Conservation (phyloP, 2,888 invertebrate genomes). For the Caenorhabditis auriculariae region DNA sequence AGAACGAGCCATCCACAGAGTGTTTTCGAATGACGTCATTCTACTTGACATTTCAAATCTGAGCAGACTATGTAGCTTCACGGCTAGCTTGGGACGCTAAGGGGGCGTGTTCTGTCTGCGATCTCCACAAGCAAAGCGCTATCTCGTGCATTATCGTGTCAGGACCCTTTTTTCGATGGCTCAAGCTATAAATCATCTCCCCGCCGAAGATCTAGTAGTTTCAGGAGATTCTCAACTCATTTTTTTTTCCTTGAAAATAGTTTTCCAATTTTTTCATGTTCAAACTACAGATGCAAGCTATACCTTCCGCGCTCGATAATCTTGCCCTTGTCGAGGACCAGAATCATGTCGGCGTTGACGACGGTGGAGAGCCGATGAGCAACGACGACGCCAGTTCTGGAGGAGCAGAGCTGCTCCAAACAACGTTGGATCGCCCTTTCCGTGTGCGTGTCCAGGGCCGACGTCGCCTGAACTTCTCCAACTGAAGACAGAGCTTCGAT, state of each 20-base stretch:
- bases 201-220: constrained; percentile 1
- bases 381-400: constrained; percentile 83
- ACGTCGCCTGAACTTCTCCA: constrained; percentile 67
- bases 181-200: no score
- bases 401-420: constrained; percentile 73
- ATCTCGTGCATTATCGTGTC: no score
- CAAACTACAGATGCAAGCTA: no score
- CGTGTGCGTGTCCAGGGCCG: constrained; percentile 90
- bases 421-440: constrained; percentile 80
- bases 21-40: no score
- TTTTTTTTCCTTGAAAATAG: background rate
- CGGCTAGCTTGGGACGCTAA: no score
- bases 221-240: background rate
- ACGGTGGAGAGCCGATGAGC: constrained; percentile 88
- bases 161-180: no score
- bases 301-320: constrained; percentile 87
- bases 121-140: no score
- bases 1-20: no score
- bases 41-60: no score
- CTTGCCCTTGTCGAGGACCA: constrained; percentile 86
- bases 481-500: background rate
- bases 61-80: no score
- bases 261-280: constrained; percentile 46
- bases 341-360: constrained; percentile 89
- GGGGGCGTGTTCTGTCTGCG: background rate